These are phyloP conservation scores for Adrianichthys oophorus DNA, from an alignment of 2,797 vertebrate species.

Conservation along the genomic window DNA sequence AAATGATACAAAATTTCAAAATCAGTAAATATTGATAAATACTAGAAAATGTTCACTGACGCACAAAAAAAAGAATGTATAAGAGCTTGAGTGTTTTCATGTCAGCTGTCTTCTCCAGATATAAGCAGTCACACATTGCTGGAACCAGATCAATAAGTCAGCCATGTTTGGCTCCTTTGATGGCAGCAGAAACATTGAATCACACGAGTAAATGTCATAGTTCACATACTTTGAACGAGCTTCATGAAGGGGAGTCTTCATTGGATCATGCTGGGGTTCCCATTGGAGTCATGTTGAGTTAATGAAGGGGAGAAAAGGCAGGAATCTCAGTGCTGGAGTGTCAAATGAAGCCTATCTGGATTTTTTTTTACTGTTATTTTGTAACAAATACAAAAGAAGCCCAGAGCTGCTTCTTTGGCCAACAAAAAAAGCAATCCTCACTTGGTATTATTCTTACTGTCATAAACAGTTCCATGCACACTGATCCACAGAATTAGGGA, in stretches of 20 bases:
- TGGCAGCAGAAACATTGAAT: conserved; percentile 10
- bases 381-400: conserved; percentile 13
- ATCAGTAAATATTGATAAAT: too few species aligned
- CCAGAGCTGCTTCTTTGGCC: neutral
- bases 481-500: conserved; percentile 8
- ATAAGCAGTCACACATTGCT: conserved; percentile 6
- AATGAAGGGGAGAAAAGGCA: conserved; percentile 19
- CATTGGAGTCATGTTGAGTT: conserved; percentile 10
- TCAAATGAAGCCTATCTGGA: neutral
- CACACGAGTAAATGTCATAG: conserved; percentile 15
- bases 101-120: conserved; percentile 15
- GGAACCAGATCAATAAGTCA: conserved; percentile 34
- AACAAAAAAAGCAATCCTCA: conserved; percentile 7
- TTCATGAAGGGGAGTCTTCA: conserved; percentile 4
- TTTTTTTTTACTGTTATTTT: conserved; percentile 6
- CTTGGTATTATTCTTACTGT: conserved; percentile 16
- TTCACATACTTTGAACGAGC: conserved; percentile 15
- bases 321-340: conserved; percentile 3
- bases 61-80: conserved; percentile 50
- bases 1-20: too few species aligned
- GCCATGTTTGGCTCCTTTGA: conserved; percentile 6
- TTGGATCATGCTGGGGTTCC: neutral
- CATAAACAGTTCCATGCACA: conserved; percentile 10
- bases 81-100: conserved; percentile 44
- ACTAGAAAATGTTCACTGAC: too few species aligned